phyloP scores from a whole-genome alignment of 2,113 vertebrate genomes.

The Rhipidura dahli region DNA sequence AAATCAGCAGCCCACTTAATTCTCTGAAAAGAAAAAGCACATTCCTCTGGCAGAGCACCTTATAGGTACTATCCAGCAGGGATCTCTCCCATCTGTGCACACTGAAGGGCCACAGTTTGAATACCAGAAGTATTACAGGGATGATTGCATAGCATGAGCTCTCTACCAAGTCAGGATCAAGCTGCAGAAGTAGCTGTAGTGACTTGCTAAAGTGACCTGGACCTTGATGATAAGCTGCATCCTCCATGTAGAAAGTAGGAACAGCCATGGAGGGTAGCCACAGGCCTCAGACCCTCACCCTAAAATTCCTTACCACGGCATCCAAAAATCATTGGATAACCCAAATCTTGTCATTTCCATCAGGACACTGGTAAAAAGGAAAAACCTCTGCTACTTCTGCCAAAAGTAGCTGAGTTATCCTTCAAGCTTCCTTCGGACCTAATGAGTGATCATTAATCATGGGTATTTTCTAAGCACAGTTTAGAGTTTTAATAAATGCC shows the following conservation, averaged over 20 bases:
- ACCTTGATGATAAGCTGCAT: background rate
- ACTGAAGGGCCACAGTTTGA: conserved; percentile 12
- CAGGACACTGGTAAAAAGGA: background rate
- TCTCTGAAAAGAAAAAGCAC: background rate
- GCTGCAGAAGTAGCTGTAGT: background rate
- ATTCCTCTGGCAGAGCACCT: background rate
- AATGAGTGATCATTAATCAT: conserved; percentile 63
- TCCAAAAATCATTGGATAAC: background rate
- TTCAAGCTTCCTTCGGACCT: conserved; percentile 24
- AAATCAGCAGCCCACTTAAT: background rate
- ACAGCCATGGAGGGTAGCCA: background rate
- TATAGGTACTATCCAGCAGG: background rate
- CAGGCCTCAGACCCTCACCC: background rate
- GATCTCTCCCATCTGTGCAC: conserved; percentile 1
- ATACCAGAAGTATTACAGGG: background rate
- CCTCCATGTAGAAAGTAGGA: background rate
- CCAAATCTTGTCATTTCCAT: background rate
- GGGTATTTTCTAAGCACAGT: conserved; percentile 35
- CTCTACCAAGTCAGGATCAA: background rate
- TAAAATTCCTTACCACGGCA: background rate
- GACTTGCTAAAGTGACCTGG: background rate
- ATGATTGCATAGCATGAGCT: background rate
- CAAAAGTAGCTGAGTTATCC: conserved; percentile 15
- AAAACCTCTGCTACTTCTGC: background rate
- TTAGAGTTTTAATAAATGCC: conserved; percentile 66